phyloP scores from a whole-genome alignment of 2,888 invertebrate species.

The Epinotia demarniana region DNA sequence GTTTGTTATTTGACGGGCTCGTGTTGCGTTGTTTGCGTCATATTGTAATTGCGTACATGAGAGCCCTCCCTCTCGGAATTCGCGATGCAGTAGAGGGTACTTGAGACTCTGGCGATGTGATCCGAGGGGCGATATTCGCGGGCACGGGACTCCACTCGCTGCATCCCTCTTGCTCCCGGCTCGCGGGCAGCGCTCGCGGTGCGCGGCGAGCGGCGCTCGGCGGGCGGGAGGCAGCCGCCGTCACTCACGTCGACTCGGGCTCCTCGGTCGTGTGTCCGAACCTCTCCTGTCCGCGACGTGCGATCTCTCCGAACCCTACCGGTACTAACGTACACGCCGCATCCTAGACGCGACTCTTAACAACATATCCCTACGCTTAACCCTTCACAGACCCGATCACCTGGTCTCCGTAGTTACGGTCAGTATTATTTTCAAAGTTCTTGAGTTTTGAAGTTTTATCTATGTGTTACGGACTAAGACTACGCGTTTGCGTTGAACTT shows the following conservation, averaged over 20 bases:
- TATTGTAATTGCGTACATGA: constrained; percentile 57
- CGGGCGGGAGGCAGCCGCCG: constrained; percentile 78
- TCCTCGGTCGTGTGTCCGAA: constrained; percentile 80
- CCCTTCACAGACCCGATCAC: constrained; percentile 46
- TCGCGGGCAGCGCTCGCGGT: constrained; percentile 63
- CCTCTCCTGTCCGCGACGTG: constrained; percentile 80
- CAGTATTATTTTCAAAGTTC: constrained; percentile 39
- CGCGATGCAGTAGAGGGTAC: constrained; percentile 74
- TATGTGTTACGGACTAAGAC: constrained; percentile 53
- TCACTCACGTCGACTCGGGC: constrained; percentile 82
- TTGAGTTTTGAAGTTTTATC: constrained; percentile 48
- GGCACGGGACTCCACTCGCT: constrained; percentile 68
- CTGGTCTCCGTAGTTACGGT: constrained; percentile 43
- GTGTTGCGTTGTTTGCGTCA: constrained; percentile 57
- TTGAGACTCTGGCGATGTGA: constrained; percentile 78
- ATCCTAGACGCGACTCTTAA: constrained; percentile 61
- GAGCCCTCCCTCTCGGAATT: constrained; percentile 80
- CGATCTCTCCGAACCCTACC: constrained; percentile 78
- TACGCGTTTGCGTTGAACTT: constrained; percentile 61
- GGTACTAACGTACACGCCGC: constrained; percentile 72
- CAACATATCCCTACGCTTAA: constrained; percentile 61
- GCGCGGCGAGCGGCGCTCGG: constrained; percentile 72
- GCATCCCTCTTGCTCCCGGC: constrained; percentile 80
- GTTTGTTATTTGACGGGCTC: constrained; percentile 58
- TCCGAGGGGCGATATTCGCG: constrained; percentile 80